phyloP scores from a whole-genome alignment of 2,113 vertebrate species.

The Nothoprocta perdicaria region DNA sequence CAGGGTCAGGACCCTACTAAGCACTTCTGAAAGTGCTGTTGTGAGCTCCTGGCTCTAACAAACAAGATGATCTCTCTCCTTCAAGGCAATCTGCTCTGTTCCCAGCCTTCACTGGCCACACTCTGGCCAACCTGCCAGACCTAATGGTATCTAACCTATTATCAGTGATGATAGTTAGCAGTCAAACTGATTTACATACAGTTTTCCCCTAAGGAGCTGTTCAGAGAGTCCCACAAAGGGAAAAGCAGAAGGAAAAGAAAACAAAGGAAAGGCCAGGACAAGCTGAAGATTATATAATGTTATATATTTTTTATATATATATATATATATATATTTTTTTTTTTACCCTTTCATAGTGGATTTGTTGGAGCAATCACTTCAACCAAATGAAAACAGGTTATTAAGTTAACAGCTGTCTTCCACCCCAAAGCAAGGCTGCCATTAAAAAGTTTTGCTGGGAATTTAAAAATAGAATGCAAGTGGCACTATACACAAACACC shows the following conservation, averaged over 20 bases:
- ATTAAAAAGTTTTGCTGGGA: not conserved
- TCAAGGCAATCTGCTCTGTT: not conserved
- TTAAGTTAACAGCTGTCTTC: not conserved
- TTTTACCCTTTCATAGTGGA: not conserved
- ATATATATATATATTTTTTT: too few species aligned
- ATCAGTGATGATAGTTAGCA: not conserved
- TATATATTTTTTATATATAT: too few species aligned
- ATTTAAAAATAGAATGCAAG: not conserved
- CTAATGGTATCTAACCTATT: not conserved
- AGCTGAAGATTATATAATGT: too few species aligned
- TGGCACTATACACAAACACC: not conserved
- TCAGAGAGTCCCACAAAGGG: not conserved
- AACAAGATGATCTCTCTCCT: not conserved
- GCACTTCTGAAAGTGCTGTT: not conserved
- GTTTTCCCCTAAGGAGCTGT: not conserved
- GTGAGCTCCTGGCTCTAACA: not conserved
- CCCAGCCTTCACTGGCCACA: not conserved
- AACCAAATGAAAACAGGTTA: not conserved
- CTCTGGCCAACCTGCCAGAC: not conserved
- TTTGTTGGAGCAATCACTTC: not conserved
- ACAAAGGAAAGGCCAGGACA: not conserved
- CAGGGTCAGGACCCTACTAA: not conserved
- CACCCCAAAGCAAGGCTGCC: not conserved
- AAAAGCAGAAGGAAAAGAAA: not conserved
- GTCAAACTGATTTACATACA: not conserved